Percentiles rank a stretch among this genome's conserved stretches.
These are phyloP conservation scores for Polypedilum pembai DNA, from an alignment of 1,140 invertebrate species.

Conservation along the genomic window DNA sequence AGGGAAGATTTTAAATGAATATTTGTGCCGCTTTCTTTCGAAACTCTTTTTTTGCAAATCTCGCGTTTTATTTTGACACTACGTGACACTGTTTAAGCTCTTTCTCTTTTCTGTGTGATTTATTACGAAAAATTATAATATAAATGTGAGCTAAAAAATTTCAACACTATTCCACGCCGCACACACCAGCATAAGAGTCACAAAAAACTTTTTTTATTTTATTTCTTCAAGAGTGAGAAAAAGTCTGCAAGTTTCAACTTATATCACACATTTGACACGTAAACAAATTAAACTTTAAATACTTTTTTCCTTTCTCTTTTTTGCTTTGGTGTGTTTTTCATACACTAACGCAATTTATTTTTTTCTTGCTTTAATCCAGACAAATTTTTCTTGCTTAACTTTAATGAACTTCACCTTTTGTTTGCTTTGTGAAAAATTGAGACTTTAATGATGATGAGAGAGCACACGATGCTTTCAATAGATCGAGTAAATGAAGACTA, in stretches of 20 bases:
- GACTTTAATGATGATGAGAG: neutral
- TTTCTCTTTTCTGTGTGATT: neutral
- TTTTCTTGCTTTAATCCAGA: neutral
- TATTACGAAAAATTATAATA: constrained; percentile 25
- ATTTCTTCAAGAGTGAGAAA: too few relatives aligned
- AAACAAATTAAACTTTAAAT: constrained; percentile 28
- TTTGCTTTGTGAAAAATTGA: neutral
- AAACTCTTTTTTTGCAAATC: neutral
- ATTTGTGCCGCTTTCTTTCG: neutral
- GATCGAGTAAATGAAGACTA: constrained; percentile 24
- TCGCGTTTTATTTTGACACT: constrained; percentile 24
- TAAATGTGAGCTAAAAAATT: constrained; percentile 12
- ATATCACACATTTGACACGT: constrained; percentile 27
- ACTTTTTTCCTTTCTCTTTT: neutral
- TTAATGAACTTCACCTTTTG: neutral
- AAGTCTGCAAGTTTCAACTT: neutral
- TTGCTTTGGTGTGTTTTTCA: neutral
- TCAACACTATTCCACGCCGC: neutral
- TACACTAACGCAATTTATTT: constrained; percentile 1
- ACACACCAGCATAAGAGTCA: neutral
- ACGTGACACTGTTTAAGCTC: constrained; percentile 25
- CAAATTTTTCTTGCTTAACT: neutral
- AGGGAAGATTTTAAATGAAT: neutral
- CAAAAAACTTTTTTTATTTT: neutral
- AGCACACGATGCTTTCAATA: constrained; percentile 26